phyloP scores from a whole-genome alignment of 1,140 invertebrate genomes.

The Rhopalosiphum padi region DNA sequence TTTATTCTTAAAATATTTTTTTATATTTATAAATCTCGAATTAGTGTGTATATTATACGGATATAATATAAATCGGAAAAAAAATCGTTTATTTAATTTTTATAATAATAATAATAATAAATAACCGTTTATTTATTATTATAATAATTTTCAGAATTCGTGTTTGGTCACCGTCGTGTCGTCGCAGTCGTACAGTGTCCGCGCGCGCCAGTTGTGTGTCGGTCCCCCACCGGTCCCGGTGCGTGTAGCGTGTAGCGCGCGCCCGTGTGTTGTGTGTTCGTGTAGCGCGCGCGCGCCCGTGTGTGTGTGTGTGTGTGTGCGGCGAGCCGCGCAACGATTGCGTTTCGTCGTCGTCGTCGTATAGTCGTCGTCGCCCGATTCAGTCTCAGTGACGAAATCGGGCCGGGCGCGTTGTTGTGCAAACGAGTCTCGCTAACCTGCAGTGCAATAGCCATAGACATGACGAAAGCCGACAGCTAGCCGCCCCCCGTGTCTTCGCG shows the following conservation, averaged over 20 bases:
- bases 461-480: conserved; percentile 57
- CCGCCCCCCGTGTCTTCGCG: conserved; percentile 11
- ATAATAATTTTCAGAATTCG: conserved; percentile 12
- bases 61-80: background rate
- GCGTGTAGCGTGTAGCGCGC: conserved; percentile 24
- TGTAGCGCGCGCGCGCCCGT: conserved; percentile 33
- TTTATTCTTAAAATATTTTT: conserved; percentile 2
- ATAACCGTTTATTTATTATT: background rate
- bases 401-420: conserved; percentile 51
- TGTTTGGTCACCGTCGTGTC: conserved; percentile 8
- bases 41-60: background rate
- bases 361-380: conserved; percentile 47
- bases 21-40: background rate
- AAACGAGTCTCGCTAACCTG: conserved; percentile 51
- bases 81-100: background rate
- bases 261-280: background rate
- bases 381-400: conserved; percentile 57
- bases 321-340: conserved; percentile 53
- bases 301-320: background rate
- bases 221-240: conserved; percentile 39
- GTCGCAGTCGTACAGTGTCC: conserved; percentile 1
- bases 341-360: conserved; percentile 48
- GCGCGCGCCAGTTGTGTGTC: conserved; percentile 41
- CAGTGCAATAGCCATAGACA: conserved; percentile 46
- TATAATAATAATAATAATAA: background rate